Base-by-base conservation (phyloP, 1,140 invertebrate species). In the Brachionus sp. region DNA sequence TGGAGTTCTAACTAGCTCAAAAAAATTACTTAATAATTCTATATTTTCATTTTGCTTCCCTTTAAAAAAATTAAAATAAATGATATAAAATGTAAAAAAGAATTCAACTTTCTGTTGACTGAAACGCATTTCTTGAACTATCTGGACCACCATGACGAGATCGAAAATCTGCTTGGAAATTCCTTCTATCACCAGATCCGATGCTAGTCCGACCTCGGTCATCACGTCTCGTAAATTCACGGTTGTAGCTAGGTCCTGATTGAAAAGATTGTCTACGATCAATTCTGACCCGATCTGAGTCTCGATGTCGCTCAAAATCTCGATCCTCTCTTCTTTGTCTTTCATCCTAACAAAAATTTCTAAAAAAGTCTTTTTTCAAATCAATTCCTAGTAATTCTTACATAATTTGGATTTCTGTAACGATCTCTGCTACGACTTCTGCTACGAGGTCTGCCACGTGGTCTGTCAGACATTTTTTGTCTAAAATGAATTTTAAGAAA, bases 11-110 rank as follows among this genome's bases (percentile, higher is more conserved):
- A 92, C 73, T 0, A 96, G 84, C 12, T 90, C 89, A 84, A 94
- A 95, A 84, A 93, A 95, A 87, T 96, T 96, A 0, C 93, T 88
- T 0, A 89, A 82, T 0, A 95, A 83, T 2, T 85, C 85, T 1
- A 94, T 84, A 0, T 84, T 84, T 0, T 25, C 84, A 0, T 93
- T 93, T 25, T 84, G 83, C 3, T 70, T 85, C 73, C 87, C 88
- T 86, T 23, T 57, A 3, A 16, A 39, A 42, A 42, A 44, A 19
- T 10, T 19, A 0, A 39, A 5, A 66, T 29, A 33, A 33, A 13
- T 23, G 13, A n/a, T 1, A 66, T 5, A 23, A 23, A 25, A 9
- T 46, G 1, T 46, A 64, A 64, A 64, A 25, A 23, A 23, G 1
- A 25, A 25, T 64, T 13, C 0, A n/a, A 66, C 33, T 66, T 13